phyloP scores from a whole-genome alignment of 2,888 invertebrate genomes.

The Tetranychus truncatus region DNA sequence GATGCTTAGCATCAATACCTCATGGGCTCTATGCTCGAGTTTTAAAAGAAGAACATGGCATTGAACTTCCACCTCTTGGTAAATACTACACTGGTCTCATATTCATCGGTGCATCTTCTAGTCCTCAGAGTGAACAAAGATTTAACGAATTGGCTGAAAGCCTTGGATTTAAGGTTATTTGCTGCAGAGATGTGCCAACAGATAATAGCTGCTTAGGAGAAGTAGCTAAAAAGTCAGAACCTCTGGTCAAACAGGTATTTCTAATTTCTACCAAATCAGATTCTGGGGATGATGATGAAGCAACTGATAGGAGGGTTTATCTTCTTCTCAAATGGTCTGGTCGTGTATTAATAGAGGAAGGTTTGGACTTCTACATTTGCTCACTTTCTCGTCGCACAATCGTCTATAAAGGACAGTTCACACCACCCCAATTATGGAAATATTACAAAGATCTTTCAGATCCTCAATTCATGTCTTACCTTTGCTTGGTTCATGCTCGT shows the following conservation, averaged over 20 bases:
- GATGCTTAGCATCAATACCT: constrained; percentile 87
- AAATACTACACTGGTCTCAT: constrained; percentile 90
- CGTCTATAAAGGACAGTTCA: constrained; percentile 92
- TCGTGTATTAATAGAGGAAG: constrained; percentile 64
- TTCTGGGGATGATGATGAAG: constrained; percentile 4
- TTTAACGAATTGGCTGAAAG: constrained; percentile 63
- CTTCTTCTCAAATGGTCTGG: constrained; percentile 79
- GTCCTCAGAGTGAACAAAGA: constrained; percentile 49
- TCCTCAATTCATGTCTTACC: constrained; percentile 62
- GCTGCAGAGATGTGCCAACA: constrained; percentile 85
- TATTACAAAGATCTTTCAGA: constrained; percentile 45
- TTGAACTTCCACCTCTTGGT: constrained; percentile 60
- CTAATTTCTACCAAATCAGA: constrained; percentile 15
- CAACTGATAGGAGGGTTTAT: constrained; percentile 51
- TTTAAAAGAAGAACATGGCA: constrained; percentile 41
- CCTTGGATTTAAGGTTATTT: constrained; percentile 58
- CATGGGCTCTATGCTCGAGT: constrained; percentile 60
- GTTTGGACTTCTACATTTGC: constrained; percentile 82
- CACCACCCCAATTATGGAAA: constrained; percentile 77
- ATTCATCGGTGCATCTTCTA: constrained; percentile 43
- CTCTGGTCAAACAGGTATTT: constrained; percentile 77
- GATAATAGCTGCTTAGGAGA: constrained; percentile 66
- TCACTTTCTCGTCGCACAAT: constrained; percentile 72
- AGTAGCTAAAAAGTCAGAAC: constrained; percentile 84
- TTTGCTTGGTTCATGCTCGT: constrained; percentile 89